Base-by-base conservation (phyloP, 2,888 invertebrate species). In the Eupeodes latifasciatus region DNA sequence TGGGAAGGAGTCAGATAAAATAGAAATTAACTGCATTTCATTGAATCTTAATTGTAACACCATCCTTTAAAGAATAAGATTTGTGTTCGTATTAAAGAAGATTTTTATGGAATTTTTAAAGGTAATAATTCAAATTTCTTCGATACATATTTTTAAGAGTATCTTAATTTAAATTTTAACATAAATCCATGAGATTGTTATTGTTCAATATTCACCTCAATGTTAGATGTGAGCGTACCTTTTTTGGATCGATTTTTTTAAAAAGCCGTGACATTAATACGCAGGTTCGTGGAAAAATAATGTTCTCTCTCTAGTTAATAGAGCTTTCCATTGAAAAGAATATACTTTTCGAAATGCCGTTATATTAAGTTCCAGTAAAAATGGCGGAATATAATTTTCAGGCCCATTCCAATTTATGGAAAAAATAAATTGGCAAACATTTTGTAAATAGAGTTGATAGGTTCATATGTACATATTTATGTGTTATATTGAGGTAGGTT, bases 401-500 rank as follows among this genome's bases (percentile, higher is more conserved):
- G 55, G 6, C 47, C 2, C 51, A 53, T 81, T 75, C 64, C 53
- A 66, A 59, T 71, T 62, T 51, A 47, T 69, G 72, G 75, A 86
- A 72, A 55, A 53, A 72, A 16, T 36, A 61, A 47, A 59, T 55
- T 66, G 44, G 27, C 47, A n/a, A 34, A 2, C 27, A 57, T 57
- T 16, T 44, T 71, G 75, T 81, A 71, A 71, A 62, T 40, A 71
- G 57, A 53, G 49, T 71, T 34, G 12, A 71, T 55, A 14, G 16
- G 5, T 64, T 12, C n/a, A 47, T 40, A 51, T 67, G 40, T 40
- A 40, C 9, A 9, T 40, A 40, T 9, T 40, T 36, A 72, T 47
- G 36, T 55, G 53, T 67, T 67, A 74, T 49, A 81, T 85, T 85
- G 85, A 81, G 81, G 80, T 76, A 85, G 85, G 85, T 81, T 84